Evolutionary conservation across 2,113 vertebrate species (phyloP), one percentile per base, ranked within the genome.

Genomic region (Lonchura striata): DNA sequence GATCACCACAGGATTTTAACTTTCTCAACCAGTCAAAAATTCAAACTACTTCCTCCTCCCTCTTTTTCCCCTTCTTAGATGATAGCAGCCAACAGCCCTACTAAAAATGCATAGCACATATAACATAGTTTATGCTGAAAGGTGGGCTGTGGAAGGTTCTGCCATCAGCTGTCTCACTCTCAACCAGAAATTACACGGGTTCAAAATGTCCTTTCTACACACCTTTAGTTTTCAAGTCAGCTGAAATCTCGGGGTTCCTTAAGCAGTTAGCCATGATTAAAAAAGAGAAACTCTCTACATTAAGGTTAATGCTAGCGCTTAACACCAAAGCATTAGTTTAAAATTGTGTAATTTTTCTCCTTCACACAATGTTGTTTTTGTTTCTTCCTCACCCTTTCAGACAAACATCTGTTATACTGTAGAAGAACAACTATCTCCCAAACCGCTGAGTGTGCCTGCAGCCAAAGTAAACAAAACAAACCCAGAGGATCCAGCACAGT

Each of bases 351-450:
- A 97, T 98, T 98, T 98, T 98, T 96, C 98, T 98, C 97, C 97
- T 97, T 98, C 98, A 98, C 98, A 98, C 98, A 99, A 98, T 98
- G 98, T 99, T 99, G 99, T 99, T 99, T 99, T 99, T 99, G 99
- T 99, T 99, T 99, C 99, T 99, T 99, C 98, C 98, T 98, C 98
- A 98, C 98, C 98, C 98, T 98, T 99, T 99, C 98, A 98, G 98
- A 99, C 99, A 99, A 99, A 99, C 99, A 99, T 99, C 99, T 99
- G 99, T 98, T 99, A 98, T 98, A 98, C 97, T 98, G 98, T 69
- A 99, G 98, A 99, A 99, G 98, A 98, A 98, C 98, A 99, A 98
- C 98, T 98, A 99, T 98, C 98, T 99, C 99, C 99, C 98, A 99
- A 99, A 99, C 98, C 99, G 96, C 98, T 97, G 97, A 98, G 97